Base-by-base conservation (phyloP, 2,113 vertebrate genomes). In the Ameiurus melas region DNA sequence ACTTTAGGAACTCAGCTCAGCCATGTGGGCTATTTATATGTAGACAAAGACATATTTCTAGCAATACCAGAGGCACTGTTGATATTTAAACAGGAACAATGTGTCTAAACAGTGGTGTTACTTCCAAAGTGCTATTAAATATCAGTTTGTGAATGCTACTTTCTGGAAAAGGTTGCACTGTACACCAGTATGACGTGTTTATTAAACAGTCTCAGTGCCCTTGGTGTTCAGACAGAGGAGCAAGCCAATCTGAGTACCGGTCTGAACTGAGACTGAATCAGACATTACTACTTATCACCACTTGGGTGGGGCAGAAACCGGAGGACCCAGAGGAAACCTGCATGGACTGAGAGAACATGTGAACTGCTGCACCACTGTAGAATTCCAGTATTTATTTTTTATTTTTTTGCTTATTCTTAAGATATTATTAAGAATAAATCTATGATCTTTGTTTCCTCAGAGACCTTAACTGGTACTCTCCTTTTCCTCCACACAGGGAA, bases 21-120 rank as follows among this genome's bases (percentile, higher is more conserved):
- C 5, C 22, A 68, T 88, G 82, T 68, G 47, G 70, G 57, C 39
- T 84, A 33, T 77, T 88, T 84, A 84, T 77, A 88, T 88, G 71
- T 84, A 84, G 6, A 84, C 87, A 88, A 78, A 55, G 27, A 39
- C 71, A 84, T 6, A 57, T 60, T 36, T 75, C 39, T 39, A 25
- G 17, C 27, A 47, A 16, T 75, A 30, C 57, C 17, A 75, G 39
- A 19, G 22, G 5, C n/a, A 33, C 25, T 86, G 85, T 84, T 88
- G 70, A 84, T 66, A 39, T 71, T 66, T 53, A 25, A 86, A 82
- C 84, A 82, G 51, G 55, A 51, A n/a, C 58, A 77, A 27, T 43
- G 60, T 70, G 51, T 68, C 19, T 16, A 70, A 53, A 71, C 60
- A 84, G 53, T 78, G 55, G 66, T 82, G 78, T 58, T 20, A 66